phyloP scores from a whole-genome alignment of 2,113 vertebrate genomes.

The Myiozetetes cayanensis region DNA sequence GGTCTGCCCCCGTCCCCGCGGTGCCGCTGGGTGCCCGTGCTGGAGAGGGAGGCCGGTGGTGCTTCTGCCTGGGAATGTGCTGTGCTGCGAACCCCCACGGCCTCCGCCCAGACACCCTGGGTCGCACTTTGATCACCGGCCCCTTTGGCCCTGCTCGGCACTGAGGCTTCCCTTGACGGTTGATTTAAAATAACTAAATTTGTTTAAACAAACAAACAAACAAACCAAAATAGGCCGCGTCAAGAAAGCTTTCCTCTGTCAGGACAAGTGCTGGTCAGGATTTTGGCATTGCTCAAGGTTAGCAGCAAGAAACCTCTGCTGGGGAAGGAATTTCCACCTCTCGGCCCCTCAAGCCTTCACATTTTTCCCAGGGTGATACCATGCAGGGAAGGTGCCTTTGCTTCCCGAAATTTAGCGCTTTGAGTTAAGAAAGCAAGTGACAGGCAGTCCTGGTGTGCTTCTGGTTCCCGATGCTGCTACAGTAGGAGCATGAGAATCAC shows the following conservation, averaged over 20 bases:
- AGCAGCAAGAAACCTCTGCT: not conserved
- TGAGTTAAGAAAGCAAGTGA: not conserved
- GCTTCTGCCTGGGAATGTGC: no score
- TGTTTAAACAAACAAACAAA: no score
- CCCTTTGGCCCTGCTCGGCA: not conserved
- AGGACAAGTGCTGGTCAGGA: not conserved
- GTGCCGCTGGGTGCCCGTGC: not conserved
- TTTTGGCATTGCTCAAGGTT: not conserved
- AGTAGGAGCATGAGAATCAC: rapidly evolving
- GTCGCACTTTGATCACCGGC: not conserved
- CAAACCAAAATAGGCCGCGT: not conserved
- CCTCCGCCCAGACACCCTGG: no score
- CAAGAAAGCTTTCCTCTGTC: not conserved
- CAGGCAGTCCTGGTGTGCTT: no score
- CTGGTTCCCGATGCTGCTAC: rapidly evolving
- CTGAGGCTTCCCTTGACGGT: not conserved
- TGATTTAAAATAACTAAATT: not conserved
- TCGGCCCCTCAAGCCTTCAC: rapidly evolving
- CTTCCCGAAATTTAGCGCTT: not conserved
- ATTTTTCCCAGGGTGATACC: not conserved
- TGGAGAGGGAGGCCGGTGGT: not conserved
- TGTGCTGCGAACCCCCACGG: not conserved
- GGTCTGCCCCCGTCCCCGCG: rapidly evolving
- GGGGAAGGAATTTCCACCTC: not conserved
- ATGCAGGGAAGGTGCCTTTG: not conserved